Conservation (phyloP, 1,140 invertebrate species). For the Drosophila busckii region DNA sequence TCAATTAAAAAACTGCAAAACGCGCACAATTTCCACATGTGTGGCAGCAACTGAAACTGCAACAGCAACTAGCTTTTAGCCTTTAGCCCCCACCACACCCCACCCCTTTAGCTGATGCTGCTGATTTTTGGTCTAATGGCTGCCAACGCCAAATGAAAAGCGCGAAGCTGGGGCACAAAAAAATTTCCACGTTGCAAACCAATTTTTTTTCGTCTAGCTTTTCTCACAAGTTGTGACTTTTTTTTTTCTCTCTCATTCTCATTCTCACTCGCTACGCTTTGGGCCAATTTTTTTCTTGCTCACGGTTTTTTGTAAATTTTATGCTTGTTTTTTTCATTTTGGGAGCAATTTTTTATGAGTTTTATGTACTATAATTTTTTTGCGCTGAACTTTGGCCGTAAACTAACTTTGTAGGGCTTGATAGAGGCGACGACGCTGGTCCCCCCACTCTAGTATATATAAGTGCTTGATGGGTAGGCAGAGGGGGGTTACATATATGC, state of each 20-base stretch:
- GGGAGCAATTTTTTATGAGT: constrained; percentile 52
- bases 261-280: constrained; percentile 38
- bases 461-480: too few relatives aligned
- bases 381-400: constrained; percentile 64
- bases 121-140: constrained; percentile 74
- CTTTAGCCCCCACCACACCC: not conserved
- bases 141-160: constrained; percentile 71
- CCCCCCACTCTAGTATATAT: too few relatives aligned
- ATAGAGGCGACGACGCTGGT: constrained; percentile 34
- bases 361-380: constrained; percentile 43
- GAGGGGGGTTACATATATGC: too few relatives aligned
- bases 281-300: constrained; percentile 47
- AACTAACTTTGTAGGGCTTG: constrained; percentile 70
- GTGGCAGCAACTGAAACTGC: constrained; percentile 49
- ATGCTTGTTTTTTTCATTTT: constrained; percentile 21
- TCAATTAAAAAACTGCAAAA: constrained; percentile 78
- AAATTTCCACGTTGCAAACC: constrained; percentile 63
- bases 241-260: constrained; percentile 50
- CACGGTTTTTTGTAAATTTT: too few relatives aligned
- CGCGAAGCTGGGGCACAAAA: constrained; percentile 42
- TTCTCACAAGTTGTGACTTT: constrained; percentile 43
- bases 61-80: constrained; percentile 16
- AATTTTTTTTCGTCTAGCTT: constrained; percentile 40
- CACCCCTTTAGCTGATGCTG: constrained; percentile 38
- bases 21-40: constrained; percentile 76